A percentile compares a stretch with the other conserved stretches of the same genome.
Conservation (phyloP, 1,140 invertebrate species). For the Pseudomyrmex dendroicus region DNA sequence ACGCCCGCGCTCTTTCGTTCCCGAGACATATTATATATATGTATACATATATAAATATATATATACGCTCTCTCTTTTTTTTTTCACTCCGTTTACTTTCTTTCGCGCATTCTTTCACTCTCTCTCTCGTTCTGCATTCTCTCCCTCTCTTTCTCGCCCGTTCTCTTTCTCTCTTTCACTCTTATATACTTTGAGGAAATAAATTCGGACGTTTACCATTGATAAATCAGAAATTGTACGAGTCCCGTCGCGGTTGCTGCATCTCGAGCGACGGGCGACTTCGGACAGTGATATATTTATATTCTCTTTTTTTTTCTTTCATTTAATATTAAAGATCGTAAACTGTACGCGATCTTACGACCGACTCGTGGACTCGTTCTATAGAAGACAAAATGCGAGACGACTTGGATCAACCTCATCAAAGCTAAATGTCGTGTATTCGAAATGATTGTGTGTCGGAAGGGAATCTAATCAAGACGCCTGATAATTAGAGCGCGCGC, state of each 20-base stretch:
- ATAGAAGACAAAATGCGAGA: not conserved
- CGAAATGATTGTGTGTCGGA: not conserved
- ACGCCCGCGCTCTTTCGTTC: conserved; percentile 19
- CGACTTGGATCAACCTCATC: not conserved
- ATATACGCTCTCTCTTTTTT: not conserved
- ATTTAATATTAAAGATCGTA: conserved; percentile 34
- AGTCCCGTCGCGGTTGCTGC: not conserved
- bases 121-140: conserved; percentile 11
- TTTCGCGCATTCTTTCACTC: conserved; percentile 35
- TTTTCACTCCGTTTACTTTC: conserved; percentile 37
- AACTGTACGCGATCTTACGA: conserved; percentile 56
- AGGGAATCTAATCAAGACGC: not conserved
- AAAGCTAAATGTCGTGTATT: not conserved
- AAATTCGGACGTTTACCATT: conserved; percentile 59
- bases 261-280: not conserved
- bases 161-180: not conserved
- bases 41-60: too few relatives aligned
- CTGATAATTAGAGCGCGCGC: conserved; percentile 1
- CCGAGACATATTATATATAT: conserved; percentile 18
- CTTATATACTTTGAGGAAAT: conserved; percentile 43
- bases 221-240: conserved; percentile 47
- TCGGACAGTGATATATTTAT: not conserved
- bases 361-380: conserved; percentile 45
- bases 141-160: conserved; percentile 46
- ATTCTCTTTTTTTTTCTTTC: not conserved